Percentiles rank a stretch among this genome's conserved stretches.
phyloP scores from a whole-genome alignment of 2,888 invertebrate genomes.

The Xestia ashworthii region DNA sequence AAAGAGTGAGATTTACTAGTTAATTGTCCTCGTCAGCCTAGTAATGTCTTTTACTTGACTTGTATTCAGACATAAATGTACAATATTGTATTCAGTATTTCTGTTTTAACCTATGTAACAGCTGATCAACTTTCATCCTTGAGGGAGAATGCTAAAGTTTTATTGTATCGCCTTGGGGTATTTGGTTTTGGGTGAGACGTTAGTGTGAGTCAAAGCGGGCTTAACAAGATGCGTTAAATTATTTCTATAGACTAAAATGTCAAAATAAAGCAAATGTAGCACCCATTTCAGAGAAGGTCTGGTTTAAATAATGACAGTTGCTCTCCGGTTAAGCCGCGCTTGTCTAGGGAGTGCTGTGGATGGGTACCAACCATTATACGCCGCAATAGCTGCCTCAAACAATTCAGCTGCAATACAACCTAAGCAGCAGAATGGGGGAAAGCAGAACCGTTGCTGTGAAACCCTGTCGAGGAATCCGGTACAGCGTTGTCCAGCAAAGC shows the following conservation, averaged over 20 bases:
- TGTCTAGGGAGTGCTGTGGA: no score
- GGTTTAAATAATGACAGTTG: no score
- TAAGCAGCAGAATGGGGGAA: no score
- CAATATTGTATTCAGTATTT: not conserved
- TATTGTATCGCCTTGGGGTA: constrained; percentile 70
- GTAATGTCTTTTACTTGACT: not conserved
- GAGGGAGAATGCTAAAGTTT: constrained; percentile 64
- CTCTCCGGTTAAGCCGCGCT: no score
- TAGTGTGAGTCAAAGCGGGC: constrained; percentile 20
- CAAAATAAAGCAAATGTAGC: not conserved
- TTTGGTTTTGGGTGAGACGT: constrained; percentile 44
- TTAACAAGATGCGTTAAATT: not conserved
- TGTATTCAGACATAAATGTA: not conserved
- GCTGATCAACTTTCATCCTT: constrained; percentile 58
- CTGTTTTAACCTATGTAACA: constrained; percentile 55
- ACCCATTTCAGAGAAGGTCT: not conserved
- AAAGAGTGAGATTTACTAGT: no score
- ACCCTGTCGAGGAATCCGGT: no score
- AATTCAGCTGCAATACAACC: no score
- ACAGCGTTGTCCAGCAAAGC: no score
- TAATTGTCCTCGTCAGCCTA: not conserved
- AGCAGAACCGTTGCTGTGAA: no score
- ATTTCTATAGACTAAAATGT: not conserved
- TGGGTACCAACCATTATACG: no score
- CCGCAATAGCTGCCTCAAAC: no score